Evolutionary conservation across 2,797 vertebrate genomes (phyloP).

Genomic region (Bovichtus diacanthus): DNA sequence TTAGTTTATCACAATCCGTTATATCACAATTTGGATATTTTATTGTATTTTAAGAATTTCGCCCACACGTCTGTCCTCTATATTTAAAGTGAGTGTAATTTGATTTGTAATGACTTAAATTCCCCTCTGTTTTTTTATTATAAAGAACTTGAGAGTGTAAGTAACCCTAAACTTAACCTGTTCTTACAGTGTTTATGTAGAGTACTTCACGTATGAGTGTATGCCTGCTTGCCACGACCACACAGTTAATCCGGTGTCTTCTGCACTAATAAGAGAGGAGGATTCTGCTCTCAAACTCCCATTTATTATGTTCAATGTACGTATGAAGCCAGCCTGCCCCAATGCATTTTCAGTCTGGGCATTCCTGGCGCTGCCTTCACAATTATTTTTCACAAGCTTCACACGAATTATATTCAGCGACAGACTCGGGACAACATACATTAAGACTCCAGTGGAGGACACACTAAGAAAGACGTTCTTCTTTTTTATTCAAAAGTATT

Average conservation of each 20-base stretch:
- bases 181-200: conserved; percentile 28
- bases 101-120: background rate
- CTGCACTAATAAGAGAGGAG: conserved; percentile 61
- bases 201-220: conserved; percentile 23
- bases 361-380: conserved; percentile 62
- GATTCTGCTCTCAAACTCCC: conserved; percentile 62
- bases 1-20: too few relatives aligned
- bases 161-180: conserved; percentile 3
- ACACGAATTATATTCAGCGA: conserved; percentile 53
- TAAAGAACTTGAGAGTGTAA: background rate
- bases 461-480: background rate
- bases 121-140: too few relatives aligned
- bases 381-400: conserved; percentile 65
- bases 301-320: conserved; percentile 67
- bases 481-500: background rate
- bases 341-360: conserved; percentile 60
- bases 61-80: background rate
- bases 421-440: conserved; percentile 44
- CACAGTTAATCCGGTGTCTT: conserved; percentile 53
- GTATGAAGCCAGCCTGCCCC: conserved; percentile 30
- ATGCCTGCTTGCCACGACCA: conserved; percentile 18
- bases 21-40: background rate
- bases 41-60: background rate
- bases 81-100: background rate
- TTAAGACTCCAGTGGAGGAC: conserved; percentile 37